Percentiles rank a stretch among this genome's conserved stretches.
phyloP scores from a whole-genome alignment of 92 coral and sea anemone species.

The Parazoanthus darwini region DNA sequence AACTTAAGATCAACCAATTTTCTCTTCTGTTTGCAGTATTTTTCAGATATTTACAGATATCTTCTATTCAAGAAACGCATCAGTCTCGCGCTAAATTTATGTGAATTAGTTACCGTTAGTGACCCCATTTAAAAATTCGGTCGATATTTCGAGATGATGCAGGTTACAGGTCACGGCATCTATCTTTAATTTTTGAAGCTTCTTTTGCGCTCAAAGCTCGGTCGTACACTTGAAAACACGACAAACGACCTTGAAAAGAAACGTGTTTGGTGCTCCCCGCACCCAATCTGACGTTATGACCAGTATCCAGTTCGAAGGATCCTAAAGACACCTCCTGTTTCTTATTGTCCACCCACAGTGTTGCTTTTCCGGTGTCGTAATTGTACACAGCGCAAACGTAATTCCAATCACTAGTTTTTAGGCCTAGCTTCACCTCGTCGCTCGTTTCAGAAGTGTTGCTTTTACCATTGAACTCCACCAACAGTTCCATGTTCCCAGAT shows the following conservation, averaged over 20 bases:
- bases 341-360: conserved; percentile 7
- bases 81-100: no score
- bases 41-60: no score
- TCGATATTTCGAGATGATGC: not conserved
- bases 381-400: conserved; percentile 4
- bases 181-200: not conserved
- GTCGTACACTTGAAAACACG: conserved; percentile 13
- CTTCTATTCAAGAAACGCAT: no score
- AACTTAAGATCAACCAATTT: no score
- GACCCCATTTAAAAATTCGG: no score
- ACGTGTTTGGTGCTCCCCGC: not conserved
- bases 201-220: not conserved
- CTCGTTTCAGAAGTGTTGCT: not conserved
- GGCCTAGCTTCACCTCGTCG: not conserved
- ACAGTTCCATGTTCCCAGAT: not conserved
- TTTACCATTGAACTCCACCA: not conserved
- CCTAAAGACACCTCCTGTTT: not conserved
- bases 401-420: not conserved
- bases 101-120: no score
- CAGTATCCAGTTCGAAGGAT: conserved; percentile 15
- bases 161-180: not conserved
- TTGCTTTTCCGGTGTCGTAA: not conserved
- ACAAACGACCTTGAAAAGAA: not conserved
- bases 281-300: conserved; percentile 7
- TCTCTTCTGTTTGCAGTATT: no score